Base-by-base conservation (phyloP, 2,888 invertebrate genomes). In the Heterodera filipjevi region DNA sequence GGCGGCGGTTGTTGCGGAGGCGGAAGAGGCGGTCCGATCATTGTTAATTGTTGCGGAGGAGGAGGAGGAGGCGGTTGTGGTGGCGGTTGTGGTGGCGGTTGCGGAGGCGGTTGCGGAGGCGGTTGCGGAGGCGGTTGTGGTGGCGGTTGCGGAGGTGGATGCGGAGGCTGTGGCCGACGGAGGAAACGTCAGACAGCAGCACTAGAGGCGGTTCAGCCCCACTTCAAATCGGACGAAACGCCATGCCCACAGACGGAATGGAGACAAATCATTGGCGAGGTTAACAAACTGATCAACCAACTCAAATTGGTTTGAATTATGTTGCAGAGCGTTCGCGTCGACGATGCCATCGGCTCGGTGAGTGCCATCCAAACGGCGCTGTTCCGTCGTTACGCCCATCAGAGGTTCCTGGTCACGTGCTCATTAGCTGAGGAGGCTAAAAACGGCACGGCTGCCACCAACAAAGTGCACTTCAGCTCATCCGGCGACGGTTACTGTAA, bases 401-500 rank as follows among this genome's bases (percentile, higher is more conserved):
- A 72, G n/a, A 78, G 66, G 59, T 78, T 78, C 66, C 44, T 78
- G 27, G 78, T 78, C 35, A 77, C 53, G 1, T 78, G 78, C 70
- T 49, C 78, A 27, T n/a, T 77, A 6, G 77, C 71, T n/a, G 30
- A 76, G 16, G 73, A 76, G 14, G 44, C 46, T 35, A 74, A 64
- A 64, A 30, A 64, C 27, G 53, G 59, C 22, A 74, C 49, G 22
- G 66, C 68, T 19, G 33, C 14, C 68, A 33, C 59, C 64, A 78
- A 49, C 70, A 78, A 77, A 66, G 46, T 78, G 59, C 77, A 75
- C 49, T 44, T 78, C 49, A 64, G 64, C 70, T 76, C 75, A 8
- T 46, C 53, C 27, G 78, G 78, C n/a, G 78, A 78, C 59, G 78
- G 78, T 22, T 78, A 78, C 59, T 78, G 78, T 33, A 73, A 77